Percentiles rank a stretch among this genome's conserved stretches.
Evolutionary conservation across 2,888 invertebrate genomes (phyloP).

Genomic region (Capitulum mitella): DNA sequence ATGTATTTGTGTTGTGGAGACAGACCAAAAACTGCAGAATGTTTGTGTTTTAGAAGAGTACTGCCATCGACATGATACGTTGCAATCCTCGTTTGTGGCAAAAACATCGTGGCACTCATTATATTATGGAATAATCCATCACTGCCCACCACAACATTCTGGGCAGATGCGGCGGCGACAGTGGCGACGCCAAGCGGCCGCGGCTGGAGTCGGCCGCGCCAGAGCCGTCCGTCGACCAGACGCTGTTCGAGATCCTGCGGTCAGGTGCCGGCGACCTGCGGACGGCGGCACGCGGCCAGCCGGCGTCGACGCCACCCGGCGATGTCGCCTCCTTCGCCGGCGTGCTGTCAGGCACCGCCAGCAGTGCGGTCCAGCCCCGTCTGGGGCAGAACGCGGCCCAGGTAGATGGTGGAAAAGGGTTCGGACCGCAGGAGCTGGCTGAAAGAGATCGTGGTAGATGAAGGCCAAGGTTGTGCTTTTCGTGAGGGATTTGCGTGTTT

Average conservation of each 20-base stretch:
- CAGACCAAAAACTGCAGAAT: too few relatives aligned
- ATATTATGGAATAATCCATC: neutral
- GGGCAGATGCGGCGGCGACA: neutral
- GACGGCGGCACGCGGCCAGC: neutral
- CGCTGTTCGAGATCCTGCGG: conserved; percentile 24
- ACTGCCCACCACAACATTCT: neutral
- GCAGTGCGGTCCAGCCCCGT: neutral
- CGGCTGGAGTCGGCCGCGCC: neutral
- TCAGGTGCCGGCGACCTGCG: conserved; percentile 18
- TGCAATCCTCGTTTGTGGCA: too few relatives aligned
- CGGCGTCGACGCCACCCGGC: neutral
- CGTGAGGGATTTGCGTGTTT: too few relatives aligned
- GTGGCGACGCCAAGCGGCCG: conserved; percentile 4
- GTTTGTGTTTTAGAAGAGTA: neutral
- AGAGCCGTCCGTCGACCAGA: conserved; percentile 1
- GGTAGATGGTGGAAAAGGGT: neutral
- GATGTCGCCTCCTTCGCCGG: neutral
- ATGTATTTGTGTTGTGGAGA: neutral
- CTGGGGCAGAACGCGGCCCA: neutral
- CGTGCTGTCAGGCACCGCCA: neutral
- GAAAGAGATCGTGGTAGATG: neutral
- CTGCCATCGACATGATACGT: too few relatives aligned
- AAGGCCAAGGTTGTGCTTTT: neutral
- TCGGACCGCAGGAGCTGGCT: too few relatives aligned
- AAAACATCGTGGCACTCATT: neutral